Evolutionary conservation across 1,140 invertebrate species (phyloP), one percentile per base, ranked within the genome.

Genomic region (Sesamia nonagrioides): DNA sequence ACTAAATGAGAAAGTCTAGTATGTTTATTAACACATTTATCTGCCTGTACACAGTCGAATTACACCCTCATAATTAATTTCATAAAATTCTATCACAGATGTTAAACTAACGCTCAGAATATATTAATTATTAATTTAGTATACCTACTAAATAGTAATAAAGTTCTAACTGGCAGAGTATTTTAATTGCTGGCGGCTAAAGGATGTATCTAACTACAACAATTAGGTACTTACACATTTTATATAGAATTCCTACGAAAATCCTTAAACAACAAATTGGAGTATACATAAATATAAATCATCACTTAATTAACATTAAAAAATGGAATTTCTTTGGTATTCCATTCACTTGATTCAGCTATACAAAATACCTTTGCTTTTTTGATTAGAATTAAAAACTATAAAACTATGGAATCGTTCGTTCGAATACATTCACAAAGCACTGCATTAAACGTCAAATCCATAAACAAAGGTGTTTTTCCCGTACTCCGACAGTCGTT

Each of bases 51-150:
- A 52, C 58, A 63, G 7, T 78, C 42, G 11, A 61, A 54, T 56
- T 73, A 58, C 58, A 75, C 58, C 15, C 58, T 75, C 73, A 42
- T 66, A 58, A 58, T 56, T 73, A 54, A 76, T 58, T 60, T 71
- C 63, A 66, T 13, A 69, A 69, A 50, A 76, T 54, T 78, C 71
- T 86, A 86, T 86, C 85, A 86, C 85, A 86, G 85, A 80, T 86
- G 82, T 86, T 85, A 80, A 66, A 69, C 77, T 76, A 71, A 58
- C 56, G 63, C 77, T 50, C 73, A 63, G 33, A 61, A 75, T 60
- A 75, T 69, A 68, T 6, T 40, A 37, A 63, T 63, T 40, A 66
- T 66, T 66, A 66, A 42, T 42, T 72, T 58, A 72, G 50, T 77
- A 80, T 83, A 74, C 54, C 48, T 52, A 37, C 56, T 75, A 75